A percentile compares a stretch with the other conserved stretches of the same genome.
phyloP scores from a whole-genome alignment of 1,140 invertebrate species.

The Scaptomyza montana region DNA sequence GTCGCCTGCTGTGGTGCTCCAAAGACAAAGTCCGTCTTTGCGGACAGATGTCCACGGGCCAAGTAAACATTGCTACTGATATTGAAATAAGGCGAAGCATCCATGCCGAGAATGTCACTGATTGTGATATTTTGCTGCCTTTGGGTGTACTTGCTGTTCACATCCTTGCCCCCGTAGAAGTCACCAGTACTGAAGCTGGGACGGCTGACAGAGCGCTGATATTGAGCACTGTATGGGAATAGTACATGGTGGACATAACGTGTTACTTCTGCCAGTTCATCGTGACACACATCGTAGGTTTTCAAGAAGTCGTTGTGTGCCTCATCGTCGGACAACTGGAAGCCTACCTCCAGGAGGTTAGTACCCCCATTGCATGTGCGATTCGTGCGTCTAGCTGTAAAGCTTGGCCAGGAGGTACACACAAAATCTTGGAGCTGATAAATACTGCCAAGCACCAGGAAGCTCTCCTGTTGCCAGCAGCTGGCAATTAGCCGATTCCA shows the following conservation, averaged over 20 bases:
- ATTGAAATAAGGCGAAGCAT: constrained; percentile 73
- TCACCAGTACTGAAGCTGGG: constrained; percentile 69
- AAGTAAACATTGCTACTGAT: constrained; percentile 83
- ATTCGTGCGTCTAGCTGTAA: constrained; percentile 72
- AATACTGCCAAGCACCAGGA: constrained; percentile 55
- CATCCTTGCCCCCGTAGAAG: constrained; percentile 79
- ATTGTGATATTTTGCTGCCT: constrained; percentile 75
- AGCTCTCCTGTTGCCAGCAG: constrained; percentile 56
- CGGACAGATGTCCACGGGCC: constrained; percentile 87
- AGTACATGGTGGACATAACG: constrained; percentile 83
- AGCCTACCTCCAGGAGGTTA: constrained; percentile 76
- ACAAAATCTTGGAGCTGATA: constrained; percentile 71
- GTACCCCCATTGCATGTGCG: constrained; percentile 74
- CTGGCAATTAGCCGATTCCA: constrained; percentile 45
- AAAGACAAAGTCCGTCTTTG: constrained; percentile 88
- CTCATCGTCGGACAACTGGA: constrained; percentile 40
- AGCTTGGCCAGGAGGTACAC: constrained; percentile 65
- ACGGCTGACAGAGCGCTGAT: constrained; percentile 79
- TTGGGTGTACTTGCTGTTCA: constrained; percentile 77
- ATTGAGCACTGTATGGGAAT: constrained; percentile 65
- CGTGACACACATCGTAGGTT: constrained; percentile 83
- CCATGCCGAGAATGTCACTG: constrained; percentile 70
- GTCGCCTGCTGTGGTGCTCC: constrained; percentile 86
- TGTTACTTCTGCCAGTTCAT: constrained; percentile 77
- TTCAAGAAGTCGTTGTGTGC: constrained; percentile 74